Evolutionary conservation across 2,797 vertebrate species (phyloP).

Genomic region (Somateria mollissima): DNA sequence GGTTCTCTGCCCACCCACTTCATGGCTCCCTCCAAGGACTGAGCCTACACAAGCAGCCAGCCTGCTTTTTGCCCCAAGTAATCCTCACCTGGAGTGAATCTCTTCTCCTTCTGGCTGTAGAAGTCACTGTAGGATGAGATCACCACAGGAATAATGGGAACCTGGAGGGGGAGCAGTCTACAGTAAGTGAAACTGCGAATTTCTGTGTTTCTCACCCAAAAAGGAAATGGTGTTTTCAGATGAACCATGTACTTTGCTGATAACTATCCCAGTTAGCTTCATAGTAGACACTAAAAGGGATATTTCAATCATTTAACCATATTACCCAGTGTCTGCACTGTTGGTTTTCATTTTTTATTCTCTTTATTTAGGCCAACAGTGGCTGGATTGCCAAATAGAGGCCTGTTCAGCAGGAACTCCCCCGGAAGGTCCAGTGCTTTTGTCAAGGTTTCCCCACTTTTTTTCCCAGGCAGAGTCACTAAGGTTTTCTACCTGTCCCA

Average conservation of each 20-base stretch:
- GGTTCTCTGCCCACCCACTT: neutral
- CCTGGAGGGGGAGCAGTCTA: slow-evolving; percentile 9
- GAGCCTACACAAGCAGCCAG: neutral
- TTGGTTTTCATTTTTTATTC: neutral
- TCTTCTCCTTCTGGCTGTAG: slow-evolving; percentile 49
- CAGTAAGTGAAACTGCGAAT: neutral
- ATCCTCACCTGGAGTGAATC: slow-evolving; percentile 56
- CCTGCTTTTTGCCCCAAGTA: neutral
- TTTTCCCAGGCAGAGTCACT: neutral
- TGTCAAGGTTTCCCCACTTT: neutral
- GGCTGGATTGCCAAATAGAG: neutral
- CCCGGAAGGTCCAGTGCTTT: neutral
- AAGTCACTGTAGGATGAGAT: slow-evolving; percentile 58
- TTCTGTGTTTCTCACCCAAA: neutral
- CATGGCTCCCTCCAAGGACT: neutral
- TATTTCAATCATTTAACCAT: neutral
- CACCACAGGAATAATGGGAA: slow-evolving; percentile 60
- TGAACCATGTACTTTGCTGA: neutral
- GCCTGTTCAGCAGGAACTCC: neutral
- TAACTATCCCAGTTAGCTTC: neutral
- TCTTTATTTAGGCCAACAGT: neutral
- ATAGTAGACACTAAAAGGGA: neutral
- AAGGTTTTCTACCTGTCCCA: neutral
- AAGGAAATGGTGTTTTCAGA: neutral
- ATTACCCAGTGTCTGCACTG: neutral